These are phyloP conservation scores for Polyploca ridens DNA, from an alignment of 2,888 invertebrate genomes.

Conservation along the genomic window DNA sequence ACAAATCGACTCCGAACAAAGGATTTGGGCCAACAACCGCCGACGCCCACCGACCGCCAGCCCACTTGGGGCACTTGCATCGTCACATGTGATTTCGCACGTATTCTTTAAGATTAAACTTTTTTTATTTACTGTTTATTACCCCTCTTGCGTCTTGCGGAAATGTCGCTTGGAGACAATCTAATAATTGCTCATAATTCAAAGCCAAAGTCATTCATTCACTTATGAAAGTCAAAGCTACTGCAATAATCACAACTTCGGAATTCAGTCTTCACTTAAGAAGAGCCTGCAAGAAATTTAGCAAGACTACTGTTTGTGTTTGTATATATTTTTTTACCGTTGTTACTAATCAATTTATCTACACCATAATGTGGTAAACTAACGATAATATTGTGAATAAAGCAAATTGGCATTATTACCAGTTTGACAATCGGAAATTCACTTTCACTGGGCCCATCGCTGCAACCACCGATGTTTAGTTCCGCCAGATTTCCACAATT, in stretches of 20 bases:
- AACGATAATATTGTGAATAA: constrained; percentile 32
- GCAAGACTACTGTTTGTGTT: no score
- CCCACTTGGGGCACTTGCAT: constrained; percentile 34
- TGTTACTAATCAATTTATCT: neutral
- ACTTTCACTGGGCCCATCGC: constrained; percentile 56
- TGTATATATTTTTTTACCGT: no score
- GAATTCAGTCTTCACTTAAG: no score
- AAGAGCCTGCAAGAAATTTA: no score
- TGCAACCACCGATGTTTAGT: constrained; percentile 51
- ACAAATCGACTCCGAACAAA: constrained; percentile 49
- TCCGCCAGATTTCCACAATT: constrained; percentile 71
- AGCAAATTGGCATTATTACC: constrained; percentile 38
- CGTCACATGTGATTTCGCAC: constrained; percentile 22
- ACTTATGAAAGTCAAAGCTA: no score
- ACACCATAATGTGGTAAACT: constrained; percentile 39
- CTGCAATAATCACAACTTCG: no score
- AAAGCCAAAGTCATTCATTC: no score
- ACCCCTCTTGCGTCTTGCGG: neutral
- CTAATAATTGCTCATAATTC: neutral
- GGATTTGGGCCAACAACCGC: constrained; percentile 59
- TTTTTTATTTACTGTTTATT: neutral
- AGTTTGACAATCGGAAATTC: constrained; percentile 30
- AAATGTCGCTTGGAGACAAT: neutral
- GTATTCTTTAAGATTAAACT: constrained; percentile 17
- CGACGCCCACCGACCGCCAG: constrained; percentile 45